Evolutionary conservation across 2,888 invertebrate genomes (phyloP), one percentile per base, ranked within the genome.

Genomic region (Nymphalis urticae): DNA sequence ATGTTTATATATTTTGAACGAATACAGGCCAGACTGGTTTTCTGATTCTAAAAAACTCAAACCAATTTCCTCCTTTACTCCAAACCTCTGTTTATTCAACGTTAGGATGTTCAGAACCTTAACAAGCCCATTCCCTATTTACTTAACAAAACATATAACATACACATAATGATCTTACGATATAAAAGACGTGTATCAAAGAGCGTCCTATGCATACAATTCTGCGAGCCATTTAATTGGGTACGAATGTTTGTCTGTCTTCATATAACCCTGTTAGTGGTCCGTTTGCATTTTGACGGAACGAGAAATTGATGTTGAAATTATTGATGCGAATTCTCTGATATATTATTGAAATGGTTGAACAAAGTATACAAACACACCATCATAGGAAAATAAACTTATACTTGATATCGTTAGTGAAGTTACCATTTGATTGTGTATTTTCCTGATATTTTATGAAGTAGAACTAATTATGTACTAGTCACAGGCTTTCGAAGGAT

Each of bases 221-320:
- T 73, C 74, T 77, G 78, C 76, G 79, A 79, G 78, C 83, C 85
- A 87, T 88, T 88, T 89, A 89, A 89, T 89, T 89, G 88, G 88
- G 86, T 81, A 78, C 80, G 78, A 79, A 80, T 82, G 83, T 87
- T 82, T 87, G 82, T 85, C 82, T 85, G 84, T 81, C 75, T 79
- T 75, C 75, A 74, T 77, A 69, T 73, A 74, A 76, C 73, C 74
- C 60, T 64, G 66, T 66, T 51, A 58, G 64, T 27, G 50, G 50
- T 21, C 36, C 56, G 72, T 72, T 72, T 67, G 67, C 64, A 65
- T 64, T 17, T n/a, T 47, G 36, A 56, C 60, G 60, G 10, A 27
- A 24, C 61, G 67, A 42, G 19, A 17, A 42, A 56, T 13, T 13
- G 42, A 42, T 42, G 42, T 42, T 13, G 51, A 48, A 58, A 19